Base-by-base conservation (phyloP, 2,113 vertebrate species). In the Nansenia antarctica region DNA sequence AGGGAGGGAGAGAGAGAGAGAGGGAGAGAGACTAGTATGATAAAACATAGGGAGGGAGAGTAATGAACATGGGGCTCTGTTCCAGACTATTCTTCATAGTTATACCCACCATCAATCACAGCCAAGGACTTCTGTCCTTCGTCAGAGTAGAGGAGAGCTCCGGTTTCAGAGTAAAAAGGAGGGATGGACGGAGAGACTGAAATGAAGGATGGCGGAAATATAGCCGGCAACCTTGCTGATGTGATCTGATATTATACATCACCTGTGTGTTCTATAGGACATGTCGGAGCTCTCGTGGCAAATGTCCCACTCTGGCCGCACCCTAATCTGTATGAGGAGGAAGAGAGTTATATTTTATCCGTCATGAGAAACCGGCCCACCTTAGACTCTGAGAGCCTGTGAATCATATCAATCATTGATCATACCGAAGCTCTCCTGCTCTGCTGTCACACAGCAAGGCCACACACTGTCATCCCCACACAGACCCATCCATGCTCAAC, bases 41-140 rank as follows among this genome's bases (percentile, higher is more conserved):
- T n/a, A n/a, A n/a, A n/a, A n/a, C n/a, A n/a, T n/a, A n/a, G n/a
- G n/a, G n/a, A 49, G 2, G n/a, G n/a, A 49, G 45, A 49, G 45
- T 15, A 11, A 49, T 7, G 45, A n/a, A n/a, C n/a, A n/a, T n/a
- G n/a, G n/a, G n/a, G n/a, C n/a, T n/a, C n/a, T n/a, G 11, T 27
- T 54, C n/a, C 20, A 8, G 49, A 24, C 52, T 29, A 24, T n/a
- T n/a, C 54, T 59, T 78, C 20, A 62, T 73, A 74, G 52, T 74
- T 76, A 70, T 74, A 73, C 57, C 78, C 76, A 54, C 82, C 82
- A 57, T 85, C 80, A 77, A 57, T 85, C 80, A 77, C 57, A 69
- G 70, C 65, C 59, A 67, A 45, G 83, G 83, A 85, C 81, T 67
- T 31, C 58, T 64, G 80, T 45, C 76, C 74, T 74, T 68, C 30